A percentile compares a stretch with the other conserved stretches of the same genome.
Evolutionary conservation across 2,113 vertebrate genomes (phyloP).

Genomic region (Phaethornis superciliosus): DNA sequence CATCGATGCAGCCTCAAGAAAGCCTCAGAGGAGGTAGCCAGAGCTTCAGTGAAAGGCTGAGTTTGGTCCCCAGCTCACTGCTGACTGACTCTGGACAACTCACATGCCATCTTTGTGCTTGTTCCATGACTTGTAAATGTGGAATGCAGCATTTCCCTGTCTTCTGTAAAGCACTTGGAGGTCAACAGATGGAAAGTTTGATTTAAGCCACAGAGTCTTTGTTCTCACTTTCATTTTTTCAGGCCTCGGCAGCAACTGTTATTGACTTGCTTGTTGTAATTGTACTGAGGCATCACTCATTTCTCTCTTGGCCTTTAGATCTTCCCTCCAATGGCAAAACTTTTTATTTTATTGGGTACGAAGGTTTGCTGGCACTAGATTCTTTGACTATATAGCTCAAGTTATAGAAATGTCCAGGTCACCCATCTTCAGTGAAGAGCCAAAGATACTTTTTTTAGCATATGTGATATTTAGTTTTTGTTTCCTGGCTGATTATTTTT

Average conservation of each 20-base stretch:
- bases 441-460: not conserved
- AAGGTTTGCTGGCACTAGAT: not conserved
- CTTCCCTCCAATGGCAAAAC: not conserved
- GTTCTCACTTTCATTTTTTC: not conserved
- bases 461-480: not conserved
- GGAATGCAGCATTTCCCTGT: not conserved
- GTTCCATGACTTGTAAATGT: not conserved
- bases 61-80: not conserved
- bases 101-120: not conserved
- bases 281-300: not conserved
- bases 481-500: not conserved
- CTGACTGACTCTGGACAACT: not conserved
- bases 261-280: not conserved
- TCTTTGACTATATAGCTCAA: not conserved
- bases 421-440: not conserved
- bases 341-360: not conserved
- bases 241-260: not conserved
- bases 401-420: not conserved
- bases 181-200: constrained; percentile 10
- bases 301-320: not conserved
- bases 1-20: not conserved
- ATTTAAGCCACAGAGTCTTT: not conserved
- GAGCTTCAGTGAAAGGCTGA: not conserved
- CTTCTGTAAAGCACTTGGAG: constrained; percentile 6
- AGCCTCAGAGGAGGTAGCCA: not conserved